These are phyloP conservation scores for Lucifuga dentata DNA, from an alignment of 2,113 vertebrate species.

Conservation along the genomic window DNA sequence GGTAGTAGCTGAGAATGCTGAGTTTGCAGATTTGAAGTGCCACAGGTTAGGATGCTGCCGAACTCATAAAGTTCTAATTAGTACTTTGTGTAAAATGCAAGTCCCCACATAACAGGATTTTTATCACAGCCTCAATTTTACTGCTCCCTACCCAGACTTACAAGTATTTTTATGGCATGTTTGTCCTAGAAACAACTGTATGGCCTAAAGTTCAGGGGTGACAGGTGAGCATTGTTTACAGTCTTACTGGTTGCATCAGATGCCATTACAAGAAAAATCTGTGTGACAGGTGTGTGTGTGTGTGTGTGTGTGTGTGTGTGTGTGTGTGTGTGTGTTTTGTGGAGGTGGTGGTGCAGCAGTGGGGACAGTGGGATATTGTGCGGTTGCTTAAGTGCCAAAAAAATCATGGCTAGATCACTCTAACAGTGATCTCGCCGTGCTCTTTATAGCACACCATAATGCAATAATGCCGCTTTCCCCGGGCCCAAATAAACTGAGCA, in stretches of 20 bases:
- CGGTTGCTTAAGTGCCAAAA: constrained; percentile 39
- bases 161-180: neutral
- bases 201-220: constrained; percentile 11
- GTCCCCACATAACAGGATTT: neutral
- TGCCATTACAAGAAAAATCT: constrained; percentile 32
- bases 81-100: neutral
- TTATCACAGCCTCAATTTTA: neutral
- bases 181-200: constrained; percentile 11
- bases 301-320: constrained; percentile 18
- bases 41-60: neutral
- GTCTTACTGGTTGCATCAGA: constrained; percentile 19
- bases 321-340: neutral
- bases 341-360: neutral
- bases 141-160: neutral
- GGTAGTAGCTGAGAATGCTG: neutral
- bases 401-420: no score
- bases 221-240: constrained; percentile 49
- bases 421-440: constrained; percentile 32
- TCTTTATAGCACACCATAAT: constrained; percentile 73
- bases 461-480: constrained; percentile 67
- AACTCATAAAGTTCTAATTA: neutral
- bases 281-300: constrained; percentile 50
- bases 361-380: constrained; percentile 15
- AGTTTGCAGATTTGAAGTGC: constrained; percentile 6
- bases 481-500: constrained; percentile 75